Conservation (phyloP, 2,888 invertebrate species). For the Xylota segnis region DNA sequence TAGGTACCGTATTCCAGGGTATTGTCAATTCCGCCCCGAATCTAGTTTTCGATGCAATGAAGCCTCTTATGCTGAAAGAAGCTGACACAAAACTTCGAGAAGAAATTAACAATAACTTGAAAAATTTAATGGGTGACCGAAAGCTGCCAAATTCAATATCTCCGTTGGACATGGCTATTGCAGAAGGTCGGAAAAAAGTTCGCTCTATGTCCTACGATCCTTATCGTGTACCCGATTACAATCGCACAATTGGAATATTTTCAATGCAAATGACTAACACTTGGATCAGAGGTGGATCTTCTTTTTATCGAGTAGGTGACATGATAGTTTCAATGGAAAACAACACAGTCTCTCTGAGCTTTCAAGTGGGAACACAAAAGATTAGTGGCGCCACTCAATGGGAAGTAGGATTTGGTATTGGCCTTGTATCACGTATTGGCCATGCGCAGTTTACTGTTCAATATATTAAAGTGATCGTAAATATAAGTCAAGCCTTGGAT, state of each 20-base stretch:
- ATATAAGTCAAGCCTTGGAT: slow-evolving; percentile 91
- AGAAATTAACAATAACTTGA: slow-evolving; percentile 90
- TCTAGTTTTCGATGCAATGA: slow-evolving; percentile 93
- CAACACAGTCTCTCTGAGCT: slow-evolving; percentile 86
- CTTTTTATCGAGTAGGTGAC: slow-evolving; percentile 93
- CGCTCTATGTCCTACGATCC: slow-evolving; percentile 89
- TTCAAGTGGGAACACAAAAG: slow-evolving; percentile 92
- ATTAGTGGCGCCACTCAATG: slow-evolving; percentile 91
- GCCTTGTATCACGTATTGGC: slow-evolving; percentile 89
- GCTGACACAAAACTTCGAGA: slow-evolving; percentile 90
- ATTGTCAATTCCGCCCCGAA: slow-evolving; percentile 93
- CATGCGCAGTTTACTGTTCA: slow-evolving; percentile 92
- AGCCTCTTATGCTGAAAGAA: slow-evolving; percentile 92
- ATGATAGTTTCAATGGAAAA: slow-evolving; percentile 90
- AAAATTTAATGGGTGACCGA: slow-evolving; percentile 88
- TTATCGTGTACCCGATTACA: slow-evolving; percentile 89
- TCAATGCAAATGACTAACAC: slow-evolving; percentile 90
- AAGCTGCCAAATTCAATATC: slow-evolving; percentile 94
- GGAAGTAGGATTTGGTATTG: slow-evolving; percentile 89
- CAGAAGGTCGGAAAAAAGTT: slow-evolving; percentile 90
- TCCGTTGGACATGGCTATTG: slow-evolving; percentile 93
- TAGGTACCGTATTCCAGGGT: slow-evolving; percentile 89
- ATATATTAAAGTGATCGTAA: slow-evolving; percentile 89
- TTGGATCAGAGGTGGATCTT: slow-evolving; percentile 91
- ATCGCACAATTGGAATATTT: slow-evolving; percentile 89